Percentiles rank a stretch among this genome's conserved stretches.
Conservation (phyloP, 2,888 invertebrate genomes). For the Anarsia innoxiella region DNA sequence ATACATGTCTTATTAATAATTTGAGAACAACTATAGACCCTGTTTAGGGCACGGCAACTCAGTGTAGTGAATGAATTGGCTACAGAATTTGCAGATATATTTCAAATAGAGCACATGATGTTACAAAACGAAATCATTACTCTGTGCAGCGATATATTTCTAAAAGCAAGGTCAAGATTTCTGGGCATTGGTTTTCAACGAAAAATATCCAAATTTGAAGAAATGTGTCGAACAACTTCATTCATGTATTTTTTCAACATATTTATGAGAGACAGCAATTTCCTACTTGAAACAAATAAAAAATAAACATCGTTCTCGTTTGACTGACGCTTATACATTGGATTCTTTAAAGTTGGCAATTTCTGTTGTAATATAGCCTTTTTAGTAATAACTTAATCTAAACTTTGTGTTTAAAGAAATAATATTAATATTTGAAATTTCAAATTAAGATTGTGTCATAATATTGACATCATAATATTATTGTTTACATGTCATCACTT, state of each 20-base stretch:
- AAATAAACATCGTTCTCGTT: conserved; percentile 24
- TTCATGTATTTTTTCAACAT: conserved; percentile 24
- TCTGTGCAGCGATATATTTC: conserved; percentile 22
- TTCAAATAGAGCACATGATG: conserved; percentile 21
- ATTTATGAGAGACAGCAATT: conserved; percentile 24
- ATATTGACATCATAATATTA: no score
- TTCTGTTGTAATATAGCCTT: no score
- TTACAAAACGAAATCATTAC: conserved; percentile 5
- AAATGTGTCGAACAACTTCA: conserved; percentile 23
- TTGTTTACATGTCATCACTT: no score
- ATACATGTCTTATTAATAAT: no score
- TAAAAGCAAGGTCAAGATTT: conserved; percentile 23
- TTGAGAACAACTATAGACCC: no score
- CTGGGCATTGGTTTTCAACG: conserved; percentile 25
- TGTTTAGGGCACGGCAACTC: no score
- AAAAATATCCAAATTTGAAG: conserved; percentile 25
- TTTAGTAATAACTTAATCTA: no score
- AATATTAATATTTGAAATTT: no score
- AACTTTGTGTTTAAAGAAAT: no score
- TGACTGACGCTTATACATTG: conserved; percentile 20
- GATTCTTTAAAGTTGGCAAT: background rate
- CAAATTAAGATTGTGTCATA: no score
- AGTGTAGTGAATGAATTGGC: conserved; percentile 21
- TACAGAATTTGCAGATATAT: conserved; percentile 23
- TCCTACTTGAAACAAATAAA: conserved; percentile 23